Base-by-base conservation (phyloP, 2,797 vertebrate species). In the Scarus forsteni region DNA sequence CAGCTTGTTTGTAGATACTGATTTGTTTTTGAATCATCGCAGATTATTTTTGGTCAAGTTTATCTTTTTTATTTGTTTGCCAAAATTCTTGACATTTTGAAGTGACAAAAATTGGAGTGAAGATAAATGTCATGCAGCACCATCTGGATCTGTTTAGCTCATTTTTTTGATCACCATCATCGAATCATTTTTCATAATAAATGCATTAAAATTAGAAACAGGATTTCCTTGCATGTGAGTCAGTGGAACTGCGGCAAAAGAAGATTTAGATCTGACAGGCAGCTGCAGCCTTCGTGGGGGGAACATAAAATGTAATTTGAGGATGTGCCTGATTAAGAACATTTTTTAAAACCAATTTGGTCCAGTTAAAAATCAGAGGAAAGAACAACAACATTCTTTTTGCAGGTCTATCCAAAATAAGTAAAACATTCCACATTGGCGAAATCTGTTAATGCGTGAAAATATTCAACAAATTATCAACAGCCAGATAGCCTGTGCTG, bases 71-170 rank as follows among this genome's bases (percentile, higher is more conserved):
- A 75, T 88, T 46, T 83, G 36, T 72, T 67, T 80, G 85, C 83
- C 88, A 88, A 76, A 88, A 84, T 73, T 77, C 63, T 52, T 69
- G 70, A 68, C 53, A 53, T 42, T 16, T 16, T 38, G 48, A 75
- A 80, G 48, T 40, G 68, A 67, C 51, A 59, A 77, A 49, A 73
- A 44, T 13, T 6, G 48, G 65, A 42, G 51, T 19, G 60, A 51
- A 51, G 48, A 8, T 61, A 67, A 27, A 59, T 80, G 66, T n/a
- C 66, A 62, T 55, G 64, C 55, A 1, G 60, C 42, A 77, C 69
- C 80, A 89, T 90, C 80, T 89, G 88, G 78, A 78, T 65, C 46
- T 59, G 70, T 75, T 85, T 85, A 70, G 50, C 39, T 70, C 73
- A 58, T 58, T 42, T 42, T n/a, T 39, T 77, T 65, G 59, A 79